Conservation (phyloP, 2,113 vertebrate genomes). For the Telmatochromis brichardi region DNA sequence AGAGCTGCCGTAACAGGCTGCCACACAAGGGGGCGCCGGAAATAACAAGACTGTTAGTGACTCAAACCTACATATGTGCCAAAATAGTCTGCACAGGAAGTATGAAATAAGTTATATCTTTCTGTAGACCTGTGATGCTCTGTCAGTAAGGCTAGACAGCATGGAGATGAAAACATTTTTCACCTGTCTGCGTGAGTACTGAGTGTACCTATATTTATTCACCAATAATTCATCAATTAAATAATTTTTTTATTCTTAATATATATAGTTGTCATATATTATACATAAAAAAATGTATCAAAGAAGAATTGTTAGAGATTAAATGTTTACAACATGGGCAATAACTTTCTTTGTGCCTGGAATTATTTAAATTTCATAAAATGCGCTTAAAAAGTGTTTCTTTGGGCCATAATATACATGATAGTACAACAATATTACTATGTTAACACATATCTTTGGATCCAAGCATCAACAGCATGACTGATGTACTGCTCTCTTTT, state of each 20-base stretch:
- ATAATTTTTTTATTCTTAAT: fast-evolving
- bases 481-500: fast-evolving
- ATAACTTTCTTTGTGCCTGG: background rate
- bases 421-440: fast-evolving
- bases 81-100: background rate
- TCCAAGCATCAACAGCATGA: background rate
- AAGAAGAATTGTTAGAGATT: fast-evolving
- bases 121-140: background rate
- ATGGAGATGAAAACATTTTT: background rate
- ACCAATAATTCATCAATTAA: background rate
- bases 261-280: background rate
- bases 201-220: background rate
- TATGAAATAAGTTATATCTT: fast-evolving
- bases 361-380: fast-evolving
- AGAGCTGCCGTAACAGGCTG: background rate
- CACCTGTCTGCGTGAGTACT: background rate
- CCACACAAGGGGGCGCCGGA: fast-evolving
- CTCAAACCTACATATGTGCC: background rate
- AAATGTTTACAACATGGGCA: background rate
- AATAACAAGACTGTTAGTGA: background rate
- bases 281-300: background rate
- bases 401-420: background rate
- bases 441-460: fast-evolving
- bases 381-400: fast-evolving
- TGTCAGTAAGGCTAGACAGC: background rate